Base-by-base conservation (phyloP, 2,113 vertebrate genomes). In the Tylochromis polylepis region DNA sequence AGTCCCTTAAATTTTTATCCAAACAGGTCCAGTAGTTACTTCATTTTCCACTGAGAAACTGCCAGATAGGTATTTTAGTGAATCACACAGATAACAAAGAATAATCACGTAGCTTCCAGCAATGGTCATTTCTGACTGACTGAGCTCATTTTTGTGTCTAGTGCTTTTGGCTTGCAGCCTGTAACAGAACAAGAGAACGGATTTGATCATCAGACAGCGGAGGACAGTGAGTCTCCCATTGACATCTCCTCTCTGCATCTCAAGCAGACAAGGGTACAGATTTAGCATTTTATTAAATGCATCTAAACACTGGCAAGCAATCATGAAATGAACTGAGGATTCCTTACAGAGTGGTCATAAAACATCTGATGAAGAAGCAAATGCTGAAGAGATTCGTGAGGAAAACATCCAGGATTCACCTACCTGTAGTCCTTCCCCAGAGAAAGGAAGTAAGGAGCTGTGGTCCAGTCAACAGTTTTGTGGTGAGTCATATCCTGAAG, bases 61-160 rank as follows among this genome's bases (percentile, higher is more conserved):
- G 51, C 20, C 83, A 84, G 90, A 93, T 41, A 88, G 90, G 95
- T 95, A 94, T 79, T 84, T 92, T 38, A 67, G 20, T 29, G 3
- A 81, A 53, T 83, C 4, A 34, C 38, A 59, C 8, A 58, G 20
- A 84, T 67, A 29, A 27, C 5, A 38, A 59, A 81, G 3, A 82
- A 38, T 31, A 58, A 58, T 62, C 2, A 70, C 11, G 3, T 18
- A 22, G 20, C 41, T 49, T 82, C 27, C 5, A 65, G 34, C 29
- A 79, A 38, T 57, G 9, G 3, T 38, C 15, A 8, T 10, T 84
- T 56, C 84, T 85, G 70, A 82, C 31, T 80, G n/a, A 84, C 20
- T 16, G 7, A 57, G 0, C 84, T 16, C 5, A 24, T 34, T 75
- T 83, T 79, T 87, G 18, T 82, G 5, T 78, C 11, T 34, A 95